phyloP scores from a whole-genome alignment of 2,113 vertebrate genomes.

The Psophia crepitans region DNA sequence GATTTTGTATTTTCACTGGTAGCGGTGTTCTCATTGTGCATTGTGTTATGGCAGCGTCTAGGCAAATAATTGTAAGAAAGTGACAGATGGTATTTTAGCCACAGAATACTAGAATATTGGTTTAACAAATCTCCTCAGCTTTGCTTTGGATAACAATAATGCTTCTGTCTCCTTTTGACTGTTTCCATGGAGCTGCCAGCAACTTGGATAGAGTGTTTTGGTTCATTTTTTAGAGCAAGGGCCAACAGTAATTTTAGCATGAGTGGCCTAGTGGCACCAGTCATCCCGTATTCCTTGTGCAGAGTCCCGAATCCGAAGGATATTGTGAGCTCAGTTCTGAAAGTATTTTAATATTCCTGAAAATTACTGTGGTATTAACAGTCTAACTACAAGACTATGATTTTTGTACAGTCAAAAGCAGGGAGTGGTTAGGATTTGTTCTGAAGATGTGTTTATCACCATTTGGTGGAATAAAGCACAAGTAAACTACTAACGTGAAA shows the following conservation, averaged over 20 bases:
- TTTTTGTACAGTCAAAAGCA: not conserved
- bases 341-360: not conserved
- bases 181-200: constrained; percentile 59
- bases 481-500: not conserved
- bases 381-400: not conserved
- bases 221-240: constrained; percentile 17
- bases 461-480: not conserved
- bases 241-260: constrained; percentile 18
- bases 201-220: not conserved
- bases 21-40: not conserved
- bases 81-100: constrained; percentile 2
- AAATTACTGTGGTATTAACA: not conserved
- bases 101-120: constrained; percentile 9
- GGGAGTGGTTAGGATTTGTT: not conserved
- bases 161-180: constrained; percentile 41
- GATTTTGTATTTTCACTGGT: not conserved
- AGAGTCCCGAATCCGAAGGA: not conserved
- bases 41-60: not conserved
- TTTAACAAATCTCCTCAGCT: constrained; percentile 30
- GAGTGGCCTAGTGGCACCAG: not conserved
- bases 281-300: not conserved
- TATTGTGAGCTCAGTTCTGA: not conserved
- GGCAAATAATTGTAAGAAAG: not conserved
- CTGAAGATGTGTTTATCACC: not conserved
- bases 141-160: not conserved